These are phyloP conservation scores for Actinopyga echinites DNA, from an alignment of 53 echinoderm and acorn worm species.

Conservation along the genomic window DNA sequence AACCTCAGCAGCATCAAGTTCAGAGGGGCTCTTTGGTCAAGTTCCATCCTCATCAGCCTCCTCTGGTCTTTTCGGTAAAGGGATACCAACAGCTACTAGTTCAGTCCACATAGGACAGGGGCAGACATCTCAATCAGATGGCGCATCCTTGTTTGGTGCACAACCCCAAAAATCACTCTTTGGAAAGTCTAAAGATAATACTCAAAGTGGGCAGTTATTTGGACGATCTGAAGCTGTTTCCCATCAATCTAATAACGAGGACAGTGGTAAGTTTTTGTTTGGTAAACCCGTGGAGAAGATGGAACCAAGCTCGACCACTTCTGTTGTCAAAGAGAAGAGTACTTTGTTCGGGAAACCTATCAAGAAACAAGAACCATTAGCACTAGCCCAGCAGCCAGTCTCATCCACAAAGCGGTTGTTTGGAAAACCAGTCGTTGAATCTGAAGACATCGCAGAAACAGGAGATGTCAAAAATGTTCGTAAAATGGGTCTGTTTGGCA, in stretches of 20 bases:
- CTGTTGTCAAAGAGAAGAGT: background rate
- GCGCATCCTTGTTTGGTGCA: background rate
- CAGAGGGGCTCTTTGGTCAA: conserved; percentile 1
- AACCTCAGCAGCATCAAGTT: background rate
- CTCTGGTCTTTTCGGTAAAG: background rate
- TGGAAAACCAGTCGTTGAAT: background rate
- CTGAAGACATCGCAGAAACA: background rate
- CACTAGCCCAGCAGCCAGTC: background rate
- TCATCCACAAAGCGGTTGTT: background rate
- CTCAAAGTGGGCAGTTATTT: background rate
- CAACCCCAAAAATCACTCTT: background rate
- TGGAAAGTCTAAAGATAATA: background rate
- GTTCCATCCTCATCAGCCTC: background rate
- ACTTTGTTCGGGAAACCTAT: background rate
- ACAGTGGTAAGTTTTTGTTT: background rate
- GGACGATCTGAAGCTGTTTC: background rate
- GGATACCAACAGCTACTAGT: background rate
- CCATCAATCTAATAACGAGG: background rate
- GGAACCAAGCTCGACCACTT: background rate
- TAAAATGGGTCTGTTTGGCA: background rate
- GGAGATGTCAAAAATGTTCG: background rate
- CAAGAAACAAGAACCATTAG: background rate
- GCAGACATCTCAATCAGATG: background rate
- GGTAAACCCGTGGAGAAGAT: background rate
- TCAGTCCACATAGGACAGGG: background rate